phyloP scores from a whole-genome alignment of 2,113 vertebrate species.

The Heterochromis multidens region DNA sequence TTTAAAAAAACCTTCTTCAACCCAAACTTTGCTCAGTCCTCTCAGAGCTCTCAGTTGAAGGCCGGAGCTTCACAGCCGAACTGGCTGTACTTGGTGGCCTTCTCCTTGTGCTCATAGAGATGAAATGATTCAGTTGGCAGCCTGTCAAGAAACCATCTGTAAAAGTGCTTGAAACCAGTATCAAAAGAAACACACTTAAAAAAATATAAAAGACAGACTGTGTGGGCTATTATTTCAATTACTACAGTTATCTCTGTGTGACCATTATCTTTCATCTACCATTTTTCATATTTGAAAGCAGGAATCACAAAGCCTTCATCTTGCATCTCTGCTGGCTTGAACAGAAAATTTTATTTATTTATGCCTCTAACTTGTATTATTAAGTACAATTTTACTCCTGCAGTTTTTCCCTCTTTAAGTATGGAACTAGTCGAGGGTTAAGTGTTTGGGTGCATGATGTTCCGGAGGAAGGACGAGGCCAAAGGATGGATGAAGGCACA shows the following conservation, averaged over 20 bases:
- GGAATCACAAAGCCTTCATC: neutral
- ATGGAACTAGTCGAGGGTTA: neutral
- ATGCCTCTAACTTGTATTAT: neutral
- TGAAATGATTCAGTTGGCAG: conserved; percentile 21
- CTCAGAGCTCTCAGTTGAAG: conserved; percentile 43
- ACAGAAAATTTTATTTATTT: neutral
- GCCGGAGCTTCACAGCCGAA: conserved; percentile 24
- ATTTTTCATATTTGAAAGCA: neutral
- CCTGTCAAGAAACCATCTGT: neutral
- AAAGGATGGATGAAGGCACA: neutral
- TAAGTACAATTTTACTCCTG: neutral
- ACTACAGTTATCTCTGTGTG: conserved; percentile 7
- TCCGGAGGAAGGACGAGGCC: conserved; percentile 19
- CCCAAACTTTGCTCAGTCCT: neutral
- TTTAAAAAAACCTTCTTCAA: conserved; percentile 8
- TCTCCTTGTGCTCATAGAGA: conserved; percentile 43
- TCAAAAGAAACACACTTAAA: neutral
- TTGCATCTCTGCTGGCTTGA: neutral
- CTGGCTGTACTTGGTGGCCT: conserved; percentile 42
- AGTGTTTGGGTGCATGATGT: neutral
- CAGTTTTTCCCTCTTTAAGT: neutral
- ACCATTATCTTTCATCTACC: neutral
- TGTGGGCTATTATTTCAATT: neutral
- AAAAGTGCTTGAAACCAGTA: neutral
- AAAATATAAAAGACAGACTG: accelerated